Evolutionary conservation across 2,888 invertebrate genomes (phyloP).

Genomic region (Cybosia mesomella): DNA sequence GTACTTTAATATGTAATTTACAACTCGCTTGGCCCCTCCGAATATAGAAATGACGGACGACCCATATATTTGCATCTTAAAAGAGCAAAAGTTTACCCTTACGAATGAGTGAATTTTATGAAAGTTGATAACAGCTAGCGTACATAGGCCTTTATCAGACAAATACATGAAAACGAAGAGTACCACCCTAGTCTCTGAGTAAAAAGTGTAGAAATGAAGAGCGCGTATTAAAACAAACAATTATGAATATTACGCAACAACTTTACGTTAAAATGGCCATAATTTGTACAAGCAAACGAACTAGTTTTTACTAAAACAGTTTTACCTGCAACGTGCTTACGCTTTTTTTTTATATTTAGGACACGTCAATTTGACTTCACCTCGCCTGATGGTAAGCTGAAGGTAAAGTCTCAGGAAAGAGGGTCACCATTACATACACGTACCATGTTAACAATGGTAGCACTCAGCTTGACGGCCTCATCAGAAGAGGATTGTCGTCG

Average conservation of each 20-base stretch:
- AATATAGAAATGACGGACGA: constrained; percentile 41
- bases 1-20: constrained; percentile 10
- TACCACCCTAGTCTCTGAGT: not conserved
- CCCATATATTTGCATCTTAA: constrained; percentile 52
- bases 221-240: not conserved
- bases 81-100: constrained; percentile 51
- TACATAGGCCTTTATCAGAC: constrained; percentile 13
- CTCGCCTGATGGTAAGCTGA: no score
- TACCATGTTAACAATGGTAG: no score
- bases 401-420: no score
- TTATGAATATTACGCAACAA: not conserved
- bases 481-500: no score
- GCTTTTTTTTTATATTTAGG: no score
- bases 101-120: constrained; percentile 44
- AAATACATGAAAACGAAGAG: not conserved
- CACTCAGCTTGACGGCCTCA: no score
- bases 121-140: constrained; percentile 34
- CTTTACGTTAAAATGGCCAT: not conserved
- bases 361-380: no score
- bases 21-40: constrained; percentile 26
- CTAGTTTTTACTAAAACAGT: no score
- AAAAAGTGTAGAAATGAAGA: not conserved
- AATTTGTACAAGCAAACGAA: not conserved
- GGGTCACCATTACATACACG: no score
- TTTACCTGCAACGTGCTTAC: not conserved